phyloP scores from a whole-genome alignment of 2,888 invertebrate genomes.

The Conchocele bisecta region DNA sequence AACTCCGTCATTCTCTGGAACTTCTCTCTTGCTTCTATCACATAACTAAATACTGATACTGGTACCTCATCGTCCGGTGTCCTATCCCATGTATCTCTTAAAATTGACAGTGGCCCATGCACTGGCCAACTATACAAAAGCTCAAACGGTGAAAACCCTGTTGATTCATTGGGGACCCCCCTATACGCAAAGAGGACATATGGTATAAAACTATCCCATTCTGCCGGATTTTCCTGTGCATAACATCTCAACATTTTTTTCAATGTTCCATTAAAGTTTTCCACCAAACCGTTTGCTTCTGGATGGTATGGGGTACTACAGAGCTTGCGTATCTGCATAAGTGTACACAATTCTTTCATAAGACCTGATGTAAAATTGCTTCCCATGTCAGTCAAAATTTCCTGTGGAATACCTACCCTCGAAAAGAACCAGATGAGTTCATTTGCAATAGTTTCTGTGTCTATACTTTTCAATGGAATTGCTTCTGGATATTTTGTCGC shows the following conservation, averaged over 20 bases:
- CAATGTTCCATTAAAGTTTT: slow-evolving; percentile 1
- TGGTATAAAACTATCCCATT: background rate
- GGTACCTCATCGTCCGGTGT: background rate
- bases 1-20: too few relatives aligned
- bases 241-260: slow-evolving; percentile 1
- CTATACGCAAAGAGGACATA: background rate
- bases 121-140: background rate
- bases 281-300: background rate
- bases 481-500: background rate
- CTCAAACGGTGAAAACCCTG: slow-evolving; percentile 5
- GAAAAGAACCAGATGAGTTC: background rate
- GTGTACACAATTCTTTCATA: background rate
- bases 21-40: too few relatives aligned
- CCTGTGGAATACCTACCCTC: background rate
- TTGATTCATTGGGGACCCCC: background rate
- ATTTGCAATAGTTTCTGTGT: background rate
- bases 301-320: background rate
- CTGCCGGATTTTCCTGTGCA: background rate
- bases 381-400: background rate
- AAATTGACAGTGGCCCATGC: too few relatives aligned
- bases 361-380: background rate
- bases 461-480: background rate
- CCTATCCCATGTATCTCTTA: background rate
- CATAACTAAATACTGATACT: too few relatives aligned
- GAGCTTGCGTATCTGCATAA: background rate